Evolutionary conservation across 2,888 invertebrate species (phyloP), one percentile per base, ranked within the genome.

Genomic region (Diarsia brunnea): DNA sequence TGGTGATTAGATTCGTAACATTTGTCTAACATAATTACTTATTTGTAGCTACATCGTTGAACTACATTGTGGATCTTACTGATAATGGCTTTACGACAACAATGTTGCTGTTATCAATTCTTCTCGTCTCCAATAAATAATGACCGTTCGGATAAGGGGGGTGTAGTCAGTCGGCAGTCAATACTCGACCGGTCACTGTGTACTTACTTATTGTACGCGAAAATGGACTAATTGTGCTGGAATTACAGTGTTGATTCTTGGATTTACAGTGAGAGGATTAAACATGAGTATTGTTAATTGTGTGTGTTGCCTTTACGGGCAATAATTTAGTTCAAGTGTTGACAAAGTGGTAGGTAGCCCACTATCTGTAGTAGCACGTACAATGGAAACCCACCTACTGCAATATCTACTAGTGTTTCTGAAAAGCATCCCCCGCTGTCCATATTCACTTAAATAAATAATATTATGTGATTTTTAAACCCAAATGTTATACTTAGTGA

Each of bases 111-210:
- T 89, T 91, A 90, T 92, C 90, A 88, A 82, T 82, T 89, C 84
- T 87, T 88, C 89, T 88, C 85, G 81, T 81, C 87, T 88, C 90
- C 91, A 91, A 88, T 91, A 90, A 89, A 89, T 91, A 91, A 88
- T 90, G 88, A 86, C 84, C 84, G 85, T 61, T 66, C 78, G 70
- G 91, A 91, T 91, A 90, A 90, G 88, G 87, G 67, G 84, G 88
- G 87, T 82, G 81, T 87, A 81, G 82, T n/a, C 75, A 45, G 64
- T 74, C 43, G 61, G 78, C 91, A 92, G 91, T 91, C 83, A 73
- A 85, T 78, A 82, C 73, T 74, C 87, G 88, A 65, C 86, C 86
- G 76, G 71, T 19, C 78, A 68, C 51, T 69, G 79, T 80, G 81
- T 70, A 61, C 27, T 38, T 65, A 82, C 82, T 77, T 76, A 63